Evolutionary conservation across 2,797 vertebrate species (phyloP).

Genomic region (Pangasius macronema): DNA sequence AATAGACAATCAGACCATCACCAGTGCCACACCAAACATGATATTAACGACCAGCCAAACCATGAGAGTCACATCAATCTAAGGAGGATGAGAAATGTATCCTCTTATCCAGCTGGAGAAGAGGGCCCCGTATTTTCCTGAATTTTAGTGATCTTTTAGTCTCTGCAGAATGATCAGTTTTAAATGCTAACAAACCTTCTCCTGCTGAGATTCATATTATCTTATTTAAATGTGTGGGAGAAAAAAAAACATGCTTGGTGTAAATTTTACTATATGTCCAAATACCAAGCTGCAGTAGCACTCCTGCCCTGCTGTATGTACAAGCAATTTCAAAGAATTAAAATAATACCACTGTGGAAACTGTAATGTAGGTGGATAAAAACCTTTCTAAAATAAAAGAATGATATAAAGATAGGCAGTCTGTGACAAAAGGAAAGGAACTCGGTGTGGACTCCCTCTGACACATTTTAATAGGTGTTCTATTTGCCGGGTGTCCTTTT

Average conservation of each 20-base stretch:
- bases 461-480: slow-evolving; percentile 55
- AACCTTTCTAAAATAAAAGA: slow-evolving; percentile 33
- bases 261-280: background rate
- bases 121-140: too few species aligned
- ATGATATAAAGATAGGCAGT: slow-evolving; percentile 43
- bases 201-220: background rate
- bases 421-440: slow-evolving; percentile 35
- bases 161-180: background rate
- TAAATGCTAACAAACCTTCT: background rate
- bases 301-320: background rate
- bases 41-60: too few species aligned
- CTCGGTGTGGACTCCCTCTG: slow-evolving; percentile 37
- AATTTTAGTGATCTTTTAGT: background rate
- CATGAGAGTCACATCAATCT: too few species aligned
- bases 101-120: too few species aligned
- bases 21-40: too few species aligned
- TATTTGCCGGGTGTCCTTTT: slow-evolving; percentile 51
- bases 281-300: background rate
- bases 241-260: background rate
- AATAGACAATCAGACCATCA: too few species aligned
- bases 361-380: slow-evolving; percentile 16
- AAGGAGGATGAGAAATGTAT: too few species aligned
- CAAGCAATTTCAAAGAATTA: background rate
- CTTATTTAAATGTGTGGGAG: background rate
- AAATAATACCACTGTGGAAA: background rate